These are phyloP conservation scores for Lysandra coridon DNA, from an alignment of 2,888 invertebrate genomes.

Conservation along the genomic window DNA sequence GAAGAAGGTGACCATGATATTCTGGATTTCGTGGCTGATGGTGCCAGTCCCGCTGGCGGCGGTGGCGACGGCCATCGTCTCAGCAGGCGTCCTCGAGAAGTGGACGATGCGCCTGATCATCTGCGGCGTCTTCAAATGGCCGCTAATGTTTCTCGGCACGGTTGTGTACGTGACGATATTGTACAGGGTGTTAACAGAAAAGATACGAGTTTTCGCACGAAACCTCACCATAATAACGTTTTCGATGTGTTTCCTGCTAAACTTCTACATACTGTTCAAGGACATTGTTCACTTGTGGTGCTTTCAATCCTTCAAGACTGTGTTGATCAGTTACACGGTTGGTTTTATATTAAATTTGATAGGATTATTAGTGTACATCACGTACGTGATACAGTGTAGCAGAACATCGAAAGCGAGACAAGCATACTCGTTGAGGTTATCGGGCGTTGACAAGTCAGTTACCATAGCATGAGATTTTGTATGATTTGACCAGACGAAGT, in stretches of 20 bases:
- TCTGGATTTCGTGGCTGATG: conserved; percentile 61
- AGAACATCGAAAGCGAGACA: conserved; percentile 50
- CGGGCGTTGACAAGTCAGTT: neutral
- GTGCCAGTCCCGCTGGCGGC: conserved; percentile 58
- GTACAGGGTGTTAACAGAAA: conserved; percentile 59
- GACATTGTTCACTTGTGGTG: conserved; percentile 64
- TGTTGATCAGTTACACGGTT: conserved; percentile 54
- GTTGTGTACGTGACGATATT: conserved; percentile 58
- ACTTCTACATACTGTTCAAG: conserved; percentile 63
- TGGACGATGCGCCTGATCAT: conserved; percentile 57
- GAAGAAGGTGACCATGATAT: conserved; percentile 55
- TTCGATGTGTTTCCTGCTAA: conserved; percentile 63
- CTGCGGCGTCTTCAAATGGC: conserved; percentile 65
- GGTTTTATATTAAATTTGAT: conserved; percentile 63
- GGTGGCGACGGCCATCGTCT: conserved; percentile 49
- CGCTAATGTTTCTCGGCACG: conserved; percentile 62
- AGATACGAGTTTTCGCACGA: conserved; percentile 62
- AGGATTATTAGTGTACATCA: conserved; percentile 58
- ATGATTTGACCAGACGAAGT: neutral
- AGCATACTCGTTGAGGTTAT: neutral
- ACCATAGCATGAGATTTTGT: neutral
- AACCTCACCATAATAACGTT: conserved; percentile 66
- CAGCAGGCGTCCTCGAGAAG: conserved; percentile 45
- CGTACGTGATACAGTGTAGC: conserved; percentile 57
- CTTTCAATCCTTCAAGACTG: conserved; percentile 49